Base-by-base conservation (phyloP, 2,888 invertebrate genomes). In the Leptinotarsa juncta region DNA sequence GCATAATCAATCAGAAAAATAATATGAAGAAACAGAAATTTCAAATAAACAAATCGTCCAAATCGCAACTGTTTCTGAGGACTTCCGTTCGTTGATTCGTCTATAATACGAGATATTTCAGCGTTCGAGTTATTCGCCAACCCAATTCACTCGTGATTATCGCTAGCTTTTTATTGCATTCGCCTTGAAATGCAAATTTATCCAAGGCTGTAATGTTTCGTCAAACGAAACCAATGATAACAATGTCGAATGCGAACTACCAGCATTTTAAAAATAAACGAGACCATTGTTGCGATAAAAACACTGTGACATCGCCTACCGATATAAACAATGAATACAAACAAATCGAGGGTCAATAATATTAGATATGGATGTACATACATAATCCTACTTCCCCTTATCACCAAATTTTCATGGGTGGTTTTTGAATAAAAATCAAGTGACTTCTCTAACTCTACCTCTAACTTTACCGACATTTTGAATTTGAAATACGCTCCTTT, bases 341-440 rank as follows among this genome's bases (percentile, higher is more conserved):
- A 62, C 62, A 32, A 62, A n/a, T 42, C 42, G 62, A 62, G 62
- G 62, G 62, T 62, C 62, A 62, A 62, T 62, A 62, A 32, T 62
- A 62, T 62, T 32, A 4, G 18, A n/a, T 32, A 32, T 26, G 32
- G n/a, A 62, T 62, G 14, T 20, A 12, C 23, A 14, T 57, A 23
- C 57, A 32, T 7, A 32, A 32, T 32, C 32, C 32, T 7, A 32
- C 32, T 7, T 0, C 2, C 32, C 32, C 32, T 7, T 32, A 32
- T 32, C 7, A 32, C 32, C 2, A 32, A 32, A 32, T 7, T 7
- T 7, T 32, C 32, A 32, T 32, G 7, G 32, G 7, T 2, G 1
- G 32, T 32, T 32, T 32, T 32, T 7, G 32, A 32, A 32, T 7
- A 32, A 7, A 32, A 32, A 32, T 7, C 1, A 32, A 7, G 7